phyloP scores from a whole-genome alignment of 2,888 invertebrate genomes.

The Hedychridium roseum region DNA sequence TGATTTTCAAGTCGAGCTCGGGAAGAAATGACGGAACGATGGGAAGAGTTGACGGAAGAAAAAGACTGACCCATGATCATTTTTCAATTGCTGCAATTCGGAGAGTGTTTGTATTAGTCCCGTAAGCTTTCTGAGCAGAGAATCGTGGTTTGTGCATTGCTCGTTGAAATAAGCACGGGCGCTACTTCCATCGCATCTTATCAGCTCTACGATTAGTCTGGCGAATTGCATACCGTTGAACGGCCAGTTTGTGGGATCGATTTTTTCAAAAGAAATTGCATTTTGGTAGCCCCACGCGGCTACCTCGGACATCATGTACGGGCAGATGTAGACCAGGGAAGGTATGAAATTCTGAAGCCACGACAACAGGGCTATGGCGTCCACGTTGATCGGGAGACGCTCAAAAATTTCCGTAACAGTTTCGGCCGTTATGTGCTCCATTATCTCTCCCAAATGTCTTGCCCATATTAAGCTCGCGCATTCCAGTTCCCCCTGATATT shows the following conservation, averaged over 20 bases:
- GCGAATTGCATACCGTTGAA: constrained; percentile 57
- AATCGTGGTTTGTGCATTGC: constrained; percentile 41
- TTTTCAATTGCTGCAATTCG: constrained; percentile 48
- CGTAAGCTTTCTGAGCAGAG: constrained; percentile 44
- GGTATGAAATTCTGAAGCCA: constrained; percentile 58
- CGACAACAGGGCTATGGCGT: constrained; percentile 39
- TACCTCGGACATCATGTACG: constrained; percentile 45
- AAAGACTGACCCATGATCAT: constrained; percentile 41
- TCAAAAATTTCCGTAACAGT: constrained; percentile 42
- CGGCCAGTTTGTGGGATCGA: constrained; percentile 44
- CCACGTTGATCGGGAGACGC: constrained; percentile 40
- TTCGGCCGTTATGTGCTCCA: constrained; percentile 37
- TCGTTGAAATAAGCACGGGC: constrained; percentile 37
- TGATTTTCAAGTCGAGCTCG: neutral
- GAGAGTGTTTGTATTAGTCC: constrained; percentile 45
- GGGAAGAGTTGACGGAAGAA: too few species aligned
- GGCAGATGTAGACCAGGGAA: constrained; percentile 43
- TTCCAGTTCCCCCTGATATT: constrained; percentile 51
- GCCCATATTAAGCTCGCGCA: constrained; percentile 58
- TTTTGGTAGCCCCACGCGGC: constrained; percentile 49
- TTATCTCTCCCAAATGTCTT: constrained; percentile 51
- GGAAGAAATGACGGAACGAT: too few species aligned
- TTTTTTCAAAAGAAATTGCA: constrained; percentile 47
- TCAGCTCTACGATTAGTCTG: constrained; percentile 49
- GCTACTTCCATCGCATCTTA: constrained; percentile 44